These are phyloP conservation scores for Chrysodeixis includens DNA, from an alignment of 2,888 invertebrate genomes.

Conservation along the genomic window DNA sequence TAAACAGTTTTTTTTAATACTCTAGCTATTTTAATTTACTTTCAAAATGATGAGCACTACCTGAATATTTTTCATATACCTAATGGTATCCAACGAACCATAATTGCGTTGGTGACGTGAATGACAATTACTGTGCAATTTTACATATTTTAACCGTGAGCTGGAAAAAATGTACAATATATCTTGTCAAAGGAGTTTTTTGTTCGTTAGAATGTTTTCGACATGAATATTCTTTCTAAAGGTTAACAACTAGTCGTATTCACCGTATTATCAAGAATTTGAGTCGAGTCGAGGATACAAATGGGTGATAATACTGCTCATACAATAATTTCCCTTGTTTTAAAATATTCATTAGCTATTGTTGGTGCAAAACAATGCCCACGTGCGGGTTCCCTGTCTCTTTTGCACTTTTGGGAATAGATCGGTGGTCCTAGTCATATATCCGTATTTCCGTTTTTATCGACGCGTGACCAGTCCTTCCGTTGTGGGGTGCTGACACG, in stretches of 20 bases:
- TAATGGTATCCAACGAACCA: slow-evolving; percentile 8
- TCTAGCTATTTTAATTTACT: slow-evolving; percentile 29
- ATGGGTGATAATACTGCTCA: slow-evolving; percentile 15
- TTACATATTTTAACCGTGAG: slow-evolving; percentile 29
- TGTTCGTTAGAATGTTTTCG: slow-evolving; percentile 40
- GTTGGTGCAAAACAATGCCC: slow-evolving; percentile 51
- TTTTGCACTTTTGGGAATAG: slow-evolving; percentile 38
- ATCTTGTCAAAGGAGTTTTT: slow-evolving; percentile 23
- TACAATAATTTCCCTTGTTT: slow-evolving; percentile 40
- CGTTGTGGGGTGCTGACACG: slow-evolving; percentile 76
- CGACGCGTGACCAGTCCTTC: slow-evolving; percentile 84
- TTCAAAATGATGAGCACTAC: slow-evolving; percentile 32
- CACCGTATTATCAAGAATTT: slow-evolving; percentile 11
- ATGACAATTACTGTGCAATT: slow-evolving; percentile 11
- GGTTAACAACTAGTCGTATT: slow-evolving; percentile 20
- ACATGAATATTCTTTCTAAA: slow-evolving; percentile 21
- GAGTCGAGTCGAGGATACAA: slow-evolving; percentile 28
- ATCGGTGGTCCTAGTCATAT: slow-evolving; percentile 69
- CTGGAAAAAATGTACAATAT: slow-evolving; percentile 25
- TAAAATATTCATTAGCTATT: slow-evolving; percentile 44
- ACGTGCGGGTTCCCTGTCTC: slow-evolving; percentile 54
- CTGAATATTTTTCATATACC: slow-evolving; percentile 12
- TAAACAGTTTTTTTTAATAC: slow-evolving; percentile 50
- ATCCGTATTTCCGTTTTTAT: slow-evolving; percentile 82
- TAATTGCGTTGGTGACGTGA: slow-evolving; percentile 19